Percentiles rank a stretch among this genome's conserved stretches.
phyloP scores from a whole-genome alignment of 2,888 invertebrate species.

The Agapostemon virescens region DNA sequence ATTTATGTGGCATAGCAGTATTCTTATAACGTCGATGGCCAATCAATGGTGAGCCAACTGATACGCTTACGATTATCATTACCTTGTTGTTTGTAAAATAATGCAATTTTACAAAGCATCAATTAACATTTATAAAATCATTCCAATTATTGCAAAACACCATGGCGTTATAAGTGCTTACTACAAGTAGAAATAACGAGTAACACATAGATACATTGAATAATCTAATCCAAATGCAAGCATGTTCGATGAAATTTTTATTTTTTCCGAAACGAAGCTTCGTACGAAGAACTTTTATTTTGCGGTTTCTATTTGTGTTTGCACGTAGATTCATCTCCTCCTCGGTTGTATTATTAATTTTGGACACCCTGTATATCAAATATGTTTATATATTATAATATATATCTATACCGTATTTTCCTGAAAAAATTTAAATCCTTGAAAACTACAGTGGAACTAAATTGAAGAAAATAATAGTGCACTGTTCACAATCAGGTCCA shows the following conservation, averaged over 20 bases:
- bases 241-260: slow-evolving; percentile 7
- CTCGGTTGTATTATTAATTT: neutral
- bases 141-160: neutral
- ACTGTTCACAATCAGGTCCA: slow-evolving; percentile 21
- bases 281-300: neutral
- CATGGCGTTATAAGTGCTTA: slow-evolving; percentile 7
- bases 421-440: neutral
- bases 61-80: neutral
- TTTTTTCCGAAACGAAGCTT: slow-evolving; percentile 1
- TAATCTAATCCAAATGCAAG: slow-evolving; percentile 8
- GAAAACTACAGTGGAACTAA: neutral
- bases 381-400: slow-evolving; percentile 39
- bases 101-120: neutral
- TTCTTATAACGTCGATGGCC: slow-evolving; percentile 6
- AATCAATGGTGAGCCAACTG: neutral
- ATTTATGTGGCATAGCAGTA: neutral
- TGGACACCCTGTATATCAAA: slow-evolving; percentile 11
- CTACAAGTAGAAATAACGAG: slow-evolving; percentile 4
- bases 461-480: neutral
- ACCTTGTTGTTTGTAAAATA: neutral
- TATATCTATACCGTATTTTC: slow-evolving; percentile 48
- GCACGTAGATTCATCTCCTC: slow-evolving; percentile 1
- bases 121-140: neutral
- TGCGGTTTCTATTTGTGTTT: slow-evolving; percentile 1
- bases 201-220: neutral